Conservation (phyloP, 2,797 vertebrate species). For the Dicrostonyx torquatus region DNA sequence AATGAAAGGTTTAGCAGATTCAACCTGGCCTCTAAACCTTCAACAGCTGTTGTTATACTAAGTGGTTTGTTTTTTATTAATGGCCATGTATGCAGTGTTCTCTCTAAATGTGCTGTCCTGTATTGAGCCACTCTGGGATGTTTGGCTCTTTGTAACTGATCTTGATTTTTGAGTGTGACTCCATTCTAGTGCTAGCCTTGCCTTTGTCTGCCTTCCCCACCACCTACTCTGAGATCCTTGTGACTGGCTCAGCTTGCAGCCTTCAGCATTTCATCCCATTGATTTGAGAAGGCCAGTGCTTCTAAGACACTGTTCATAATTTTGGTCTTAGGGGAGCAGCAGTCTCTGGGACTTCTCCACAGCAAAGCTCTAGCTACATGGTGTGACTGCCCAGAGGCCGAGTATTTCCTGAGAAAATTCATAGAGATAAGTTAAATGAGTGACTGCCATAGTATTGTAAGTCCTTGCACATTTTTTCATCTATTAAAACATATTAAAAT, state of each 20-base stretch:
- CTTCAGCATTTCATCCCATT: conserved; percentile 28
- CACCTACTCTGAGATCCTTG: neutral
- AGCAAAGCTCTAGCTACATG: conserved; percentile 14
- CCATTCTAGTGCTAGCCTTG: neutral
- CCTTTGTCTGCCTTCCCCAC: neutral
- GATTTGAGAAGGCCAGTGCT: neutral
- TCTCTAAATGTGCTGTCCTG: neutral
- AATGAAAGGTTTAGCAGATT: neutral
- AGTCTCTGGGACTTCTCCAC: neutral
- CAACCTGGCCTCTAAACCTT: neutral
- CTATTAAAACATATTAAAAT: conserved; percentile 56
- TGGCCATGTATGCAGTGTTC: neutral
- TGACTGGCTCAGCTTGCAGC: neutral
- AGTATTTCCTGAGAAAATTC: conserved; percentile 46
- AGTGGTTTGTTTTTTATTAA: neutral
- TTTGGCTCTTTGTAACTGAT: neutral
- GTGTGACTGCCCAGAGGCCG: conserved; percentile 42
- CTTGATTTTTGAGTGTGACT: neutral
- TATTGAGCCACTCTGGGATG: neutral
- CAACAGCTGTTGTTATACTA: neutral
- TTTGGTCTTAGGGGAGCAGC: conserved; percentile 38
- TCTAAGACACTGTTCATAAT: conserved; percentile 7
- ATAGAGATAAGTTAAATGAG: conserved; percentile 31
- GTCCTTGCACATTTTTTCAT: conserved; percentile 17
- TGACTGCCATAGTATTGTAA: neutral